Percentiles rank a stretch among this genome's conserved stretches.
Conservation (phyloP, 2,888 invertebrate species). For the Pristionchus exspectatus region DNA sequence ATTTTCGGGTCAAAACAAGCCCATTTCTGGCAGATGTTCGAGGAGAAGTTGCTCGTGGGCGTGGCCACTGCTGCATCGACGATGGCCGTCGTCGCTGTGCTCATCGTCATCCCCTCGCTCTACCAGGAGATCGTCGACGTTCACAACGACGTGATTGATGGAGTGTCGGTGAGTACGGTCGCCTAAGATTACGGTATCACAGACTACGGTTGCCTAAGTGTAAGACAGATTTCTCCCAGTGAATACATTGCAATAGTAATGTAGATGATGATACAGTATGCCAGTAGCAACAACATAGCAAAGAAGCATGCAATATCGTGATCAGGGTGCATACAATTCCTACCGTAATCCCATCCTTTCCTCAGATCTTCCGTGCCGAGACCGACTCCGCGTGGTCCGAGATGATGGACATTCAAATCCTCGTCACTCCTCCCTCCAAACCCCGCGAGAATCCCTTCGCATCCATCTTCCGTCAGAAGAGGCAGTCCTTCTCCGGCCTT, state of each 20-base stretch:
- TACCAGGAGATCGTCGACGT: constrained; percentile 75
- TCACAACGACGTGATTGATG: constrained; percentile 62
- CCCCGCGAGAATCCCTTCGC: constrained; percentile 68
- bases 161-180: constrained; percentile 58
- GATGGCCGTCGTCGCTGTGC: constrained; percentile 66
- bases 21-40: constrained; percentile 60
- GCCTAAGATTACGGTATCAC: background rate
- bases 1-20: background rate
- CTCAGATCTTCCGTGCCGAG: constrained; percentile 69
- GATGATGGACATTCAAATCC: constrained; percentile 71
- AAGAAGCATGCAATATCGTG: too few relatives aligned
- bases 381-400: constrained; percentile 72
- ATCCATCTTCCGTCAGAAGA: constrained; percentile 70
- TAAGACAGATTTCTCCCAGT: too few relatives aligned
- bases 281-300: too few relatives aligned
- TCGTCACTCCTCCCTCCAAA: constrained; percentile 74
- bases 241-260: too few relatives aligned
- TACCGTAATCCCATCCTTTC: constrained; percentile 25
- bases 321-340: too few relatives aligned
- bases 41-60: constrained; percentile 70
- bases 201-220: background rate
- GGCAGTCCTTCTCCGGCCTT: constrained; percentile 67
- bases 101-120: constrained; percentile 74
- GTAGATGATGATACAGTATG: too few relatives aligned
- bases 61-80: constrained; percentile 65